Evolutionary conservation across 2,113 vertebrate genomes (phyloP).

Genomic region (Henicopernis longicauda): DNA sequence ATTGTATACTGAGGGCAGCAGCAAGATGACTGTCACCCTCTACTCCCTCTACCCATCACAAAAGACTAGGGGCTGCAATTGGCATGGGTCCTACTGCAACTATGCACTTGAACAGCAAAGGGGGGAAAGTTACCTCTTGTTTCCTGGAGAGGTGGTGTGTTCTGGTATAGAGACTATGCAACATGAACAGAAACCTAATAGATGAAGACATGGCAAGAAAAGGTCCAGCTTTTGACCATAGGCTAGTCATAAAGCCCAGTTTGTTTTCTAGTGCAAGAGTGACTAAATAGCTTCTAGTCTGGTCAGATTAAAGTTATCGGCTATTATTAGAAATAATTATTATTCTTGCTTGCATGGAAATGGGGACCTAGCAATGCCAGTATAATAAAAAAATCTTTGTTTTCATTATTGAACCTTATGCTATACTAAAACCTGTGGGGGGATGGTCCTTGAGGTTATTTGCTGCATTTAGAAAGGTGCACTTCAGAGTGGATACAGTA

Average conservation of each 20-base stretch:
- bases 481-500: background rate
- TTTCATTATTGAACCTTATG: background rate
- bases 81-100: rapidly evolving
- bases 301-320: background rate
- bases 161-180: rapidly evolving
- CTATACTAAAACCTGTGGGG: background rate
- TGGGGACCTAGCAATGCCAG: background rate
- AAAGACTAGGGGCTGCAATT: rapidly evolving
- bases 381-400: background rate
- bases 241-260: background rate
- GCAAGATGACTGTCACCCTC: background rate
- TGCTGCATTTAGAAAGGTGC: background rate
- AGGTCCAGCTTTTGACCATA: background rate
- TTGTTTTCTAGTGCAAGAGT: background rate
- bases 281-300: background rate
- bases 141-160: background rate
- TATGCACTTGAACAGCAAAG: background rate
- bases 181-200: background rate
- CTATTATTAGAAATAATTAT: background rate
- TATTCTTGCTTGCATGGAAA: background rate
- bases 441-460: background rate
- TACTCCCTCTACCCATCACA: background rate
- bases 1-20: background rate
- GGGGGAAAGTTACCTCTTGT: background rate
- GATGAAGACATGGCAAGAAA: background rate